These are phyloP conservation scores for Anoplius nigerrimus DNA, from an alignment of 2,888 invertebrate species.

Conservation along the genomic window DNA sequence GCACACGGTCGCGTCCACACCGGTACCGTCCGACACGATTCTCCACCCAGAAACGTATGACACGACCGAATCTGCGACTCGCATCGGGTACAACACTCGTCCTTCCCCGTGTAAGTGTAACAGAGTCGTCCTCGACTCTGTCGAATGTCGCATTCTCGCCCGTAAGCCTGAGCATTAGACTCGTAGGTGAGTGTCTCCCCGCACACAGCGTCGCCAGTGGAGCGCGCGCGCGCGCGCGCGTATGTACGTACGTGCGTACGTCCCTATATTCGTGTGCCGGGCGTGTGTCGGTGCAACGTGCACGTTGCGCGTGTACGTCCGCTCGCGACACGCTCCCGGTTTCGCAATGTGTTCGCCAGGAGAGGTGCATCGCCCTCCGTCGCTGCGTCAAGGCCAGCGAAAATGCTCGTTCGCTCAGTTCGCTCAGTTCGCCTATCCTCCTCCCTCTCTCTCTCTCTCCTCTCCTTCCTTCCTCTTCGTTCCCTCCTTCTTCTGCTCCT, in stretches of 20 bases:
- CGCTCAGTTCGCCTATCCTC: slow-evolving; percentile 19
- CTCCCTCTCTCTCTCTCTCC: slow-evolving; percentile 24
- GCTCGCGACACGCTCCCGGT: slow-evolving; percentile 65
- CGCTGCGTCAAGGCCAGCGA: slow-evolving; percentile 75
- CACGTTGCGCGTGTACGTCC: slow-evolving; percentile 35
- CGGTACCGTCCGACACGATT: no score
- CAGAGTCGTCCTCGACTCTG: no score
- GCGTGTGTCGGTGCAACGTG: neutral
- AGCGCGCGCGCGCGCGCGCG: slow-evolving; percentile 7
- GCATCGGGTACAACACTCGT: no score
- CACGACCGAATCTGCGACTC: no score
- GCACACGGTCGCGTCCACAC: slow-evolving; percentile 42
- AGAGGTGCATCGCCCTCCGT: slow-evolving; percentile 75
- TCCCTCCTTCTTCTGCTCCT: slow-evolving; percentile 27
- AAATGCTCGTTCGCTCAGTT: slow-evolving; percentile 67
- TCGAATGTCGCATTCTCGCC: no score
- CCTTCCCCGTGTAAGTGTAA: no score
- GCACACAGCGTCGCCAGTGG: no score
- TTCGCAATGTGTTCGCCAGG: slow-evolving; percentile 70
- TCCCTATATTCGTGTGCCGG: no score
- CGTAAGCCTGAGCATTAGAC: no score
- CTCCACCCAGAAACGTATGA: no score
- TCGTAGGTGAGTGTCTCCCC: no score
- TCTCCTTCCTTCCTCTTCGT: slow-evolving; percentile 26
- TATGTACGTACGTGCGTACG: slow-evolving; percentile 22